Percentiles rank a stretch among this genome's conserved stretches.
These are phyloP conservation scores for Amphipyra tragopoginis DNA, from an alignment of 2,888 invertebrate species.

Conservation along the genomic window DNA sequence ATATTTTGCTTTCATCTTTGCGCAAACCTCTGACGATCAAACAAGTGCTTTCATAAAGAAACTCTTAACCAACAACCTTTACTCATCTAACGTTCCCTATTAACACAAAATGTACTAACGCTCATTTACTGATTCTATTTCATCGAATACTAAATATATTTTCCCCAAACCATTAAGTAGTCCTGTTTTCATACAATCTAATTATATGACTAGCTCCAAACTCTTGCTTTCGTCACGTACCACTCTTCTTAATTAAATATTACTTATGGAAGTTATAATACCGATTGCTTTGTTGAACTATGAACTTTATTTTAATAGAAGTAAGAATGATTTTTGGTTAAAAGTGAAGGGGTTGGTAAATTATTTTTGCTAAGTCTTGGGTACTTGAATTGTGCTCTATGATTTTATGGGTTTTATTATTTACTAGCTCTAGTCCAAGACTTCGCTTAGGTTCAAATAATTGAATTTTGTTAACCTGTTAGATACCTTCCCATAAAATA, in stretches of 20 bases:
- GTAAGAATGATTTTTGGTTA: slow-evolving; percentile 16
- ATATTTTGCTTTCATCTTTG: slow-evolving; percentile 10
- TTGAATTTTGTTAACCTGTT: not conserved
- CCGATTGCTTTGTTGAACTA: slow-evolving; percentile 28
- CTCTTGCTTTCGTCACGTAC: slow-evolving; percentile 75
- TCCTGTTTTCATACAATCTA: slow-evolving; percentile 70
- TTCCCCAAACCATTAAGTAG: slow-evolving; percentile 51
- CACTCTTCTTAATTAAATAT: slow-evolving; percentile 81
- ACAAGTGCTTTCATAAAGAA: slow-evolving; percentile 4
- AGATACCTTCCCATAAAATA: too few species aligned
- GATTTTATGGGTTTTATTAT: slow-evolving; percentile 1
- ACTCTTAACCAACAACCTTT: not conserved
- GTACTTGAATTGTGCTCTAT: slow-evolving; percentile 5
- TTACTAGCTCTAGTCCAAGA: not conserved
- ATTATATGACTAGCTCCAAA: slow-evolving; percentile 67
- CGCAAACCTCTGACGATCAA: not conserved
- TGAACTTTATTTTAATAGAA: slow-evolving; percentile 25
- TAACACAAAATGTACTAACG: slow-evolving; percentile 6
- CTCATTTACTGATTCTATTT: slow-evolving; percentile 52
- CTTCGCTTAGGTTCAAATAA: not conserved
- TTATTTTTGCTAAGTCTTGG: slow-evolving; percentile 4
- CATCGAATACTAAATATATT: slow-evolving; percentile 40
- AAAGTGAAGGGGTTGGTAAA: not conserved
- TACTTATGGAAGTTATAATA: slow-evolving; percentile 66
- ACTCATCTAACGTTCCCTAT: slow-evolving; percentile 3